Evolutionary conservation across 2,888 invertebrate species (phyloP), one percentile per base, ranked within the genome.

Genomic region (Anoncus sp.): DNA sequence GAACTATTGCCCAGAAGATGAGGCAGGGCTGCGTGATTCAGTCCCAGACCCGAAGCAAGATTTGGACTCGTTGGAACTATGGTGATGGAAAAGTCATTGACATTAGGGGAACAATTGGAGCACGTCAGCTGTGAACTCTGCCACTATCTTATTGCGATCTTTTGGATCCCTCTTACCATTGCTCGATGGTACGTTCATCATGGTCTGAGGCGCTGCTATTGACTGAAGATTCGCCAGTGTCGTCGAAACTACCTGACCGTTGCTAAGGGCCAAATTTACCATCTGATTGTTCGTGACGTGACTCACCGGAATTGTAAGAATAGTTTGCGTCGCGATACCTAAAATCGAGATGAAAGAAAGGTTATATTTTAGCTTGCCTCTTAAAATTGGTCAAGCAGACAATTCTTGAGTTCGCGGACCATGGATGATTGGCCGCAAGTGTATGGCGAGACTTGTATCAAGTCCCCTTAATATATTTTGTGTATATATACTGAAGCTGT

Each of bases 251-350:
- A 97, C 96, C 92, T 97, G 97, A 35, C 97, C 97, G 91, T 96
- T 97, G 91, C 95, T 96, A 81, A 97, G 93, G 5, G 96, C 96
- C 86, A 97, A 92, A 90, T 97, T 96, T 31, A 96, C 95, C 94
- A 96, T 95, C 88, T 94, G 94, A 88, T 94, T 93, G 84, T 92
- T 92, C 92, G 96, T 96, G 83, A 97, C 96, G 92, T 97, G 96
- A 92, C 96, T 97, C 77, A 98, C 97, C 70, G 98, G 98, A 90
- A 98, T 98, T 83, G 98, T 98, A 86, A 98, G 93, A 89, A 98
- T 98, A 87, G 98, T 98, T 92, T 98, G 98, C 65, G 98, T 97
- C 69, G 98, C 97, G 90, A 98, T 96, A 85, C 98, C 98, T 98
- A 18, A 18, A 53, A 53, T 18, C 3, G 18, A 53, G 24, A 40